Conservation (phyloP, 2,113 vertebrate species). For the Chionis minor region DNA sequence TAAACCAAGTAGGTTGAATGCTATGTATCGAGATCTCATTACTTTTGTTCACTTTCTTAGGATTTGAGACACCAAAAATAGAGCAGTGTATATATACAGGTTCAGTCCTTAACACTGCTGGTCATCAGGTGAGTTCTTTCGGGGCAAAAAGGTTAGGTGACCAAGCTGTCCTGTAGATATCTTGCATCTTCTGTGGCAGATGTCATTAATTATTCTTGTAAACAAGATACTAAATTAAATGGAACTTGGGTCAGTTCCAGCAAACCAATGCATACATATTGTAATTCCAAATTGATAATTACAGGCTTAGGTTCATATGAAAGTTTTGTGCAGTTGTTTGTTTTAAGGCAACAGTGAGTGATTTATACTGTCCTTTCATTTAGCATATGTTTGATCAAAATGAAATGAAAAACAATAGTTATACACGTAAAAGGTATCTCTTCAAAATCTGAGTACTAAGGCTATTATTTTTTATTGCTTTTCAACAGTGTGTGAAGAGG, state of each 20-base stretch:
- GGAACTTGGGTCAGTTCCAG: not conserved
- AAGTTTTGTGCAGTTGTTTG: not conserved
- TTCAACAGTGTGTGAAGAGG: not conserved
- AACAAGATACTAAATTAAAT: not conserved
- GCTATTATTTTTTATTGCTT: not conserved
- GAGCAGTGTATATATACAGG: not conserved
- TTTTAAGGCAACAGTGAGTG: not conserved
- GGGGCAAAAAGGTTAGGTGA: not conserved
- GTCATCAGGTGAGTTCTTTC: not conserved
- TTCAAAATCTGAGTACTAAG: not conserved
- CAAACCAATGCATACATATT: not conserved
- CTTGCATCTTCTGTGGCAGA: not conserved
- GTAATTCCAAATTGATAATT: not conserved
- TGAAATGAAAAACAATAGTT: not conserved
- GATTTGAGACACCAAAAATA: not conserved
- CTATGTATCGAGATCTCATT: not conserved
- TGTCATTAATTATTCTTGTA: not conserved
- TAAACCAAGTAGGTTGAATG: not conserved
- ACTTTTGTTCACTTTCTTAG: not conserved
- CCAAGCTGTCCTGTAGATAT: not conserved
- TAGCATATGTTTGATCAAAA: not conserved
- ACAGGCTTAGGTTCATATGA: not conserved
- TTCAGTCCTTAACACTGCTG: not conserved
- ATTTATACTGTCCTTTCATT: not conserved
- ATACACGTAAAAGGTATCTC: not conserved